Evolutionary conservation across 2,113 vertebrate species (phyloP).

Genomic region (Uropsilus gracilis): DNA sequence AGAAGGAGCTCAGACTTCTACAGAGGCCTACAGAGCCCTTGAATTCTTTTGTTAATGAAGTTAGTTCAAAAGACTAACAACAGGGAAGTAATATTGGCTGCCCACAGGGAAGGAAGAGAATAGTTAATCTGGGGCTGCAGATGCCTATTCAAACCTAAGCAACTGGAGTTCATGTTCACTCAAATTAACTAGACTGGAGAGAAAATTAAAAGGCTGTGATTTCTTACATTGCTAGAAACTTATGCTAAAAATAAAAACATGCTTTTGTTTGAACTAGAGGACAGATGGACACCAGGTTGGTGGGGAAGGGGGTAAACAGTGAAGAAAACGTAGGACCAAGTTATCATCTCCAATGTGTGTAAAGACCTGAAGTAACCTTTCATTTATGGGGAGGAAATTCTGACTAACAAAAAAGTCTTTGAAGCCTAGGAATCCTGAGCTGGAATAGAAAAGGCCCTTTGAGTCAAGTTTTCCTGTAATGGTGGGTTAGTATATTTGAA

Average conservation of each 20-base stretch:
- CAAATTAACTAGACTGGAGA: not conserved
- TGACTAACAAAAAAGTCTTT: not conserved
- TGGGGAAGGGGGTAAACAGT: not conserved
- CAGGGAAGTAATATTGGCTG: not conserved
- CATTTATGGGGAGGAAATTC: not conserved
- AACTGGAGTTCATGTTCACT: not conserved
- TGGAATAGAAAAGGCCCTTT: not conserved
- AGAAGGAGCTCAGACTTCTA: not conserved
- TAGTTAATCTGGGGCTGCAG: not conserved
- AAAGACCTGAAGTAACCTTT: not conserved
- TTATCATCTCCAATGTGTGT: not conserved
- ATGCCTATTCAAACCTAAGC: not conserved
- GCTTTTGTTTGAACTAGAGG: not conserved
- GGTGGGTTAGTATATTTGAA: not conserved
- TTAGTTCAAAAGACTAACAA: not conserved
- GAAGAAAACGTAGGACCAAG: not conserved
- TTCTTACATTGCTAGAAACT: not conserved
- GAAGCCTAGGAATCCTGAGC: not conserved
- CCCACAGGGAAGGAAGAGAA: not conserved
- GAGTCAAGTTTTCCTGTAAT: not conserved
- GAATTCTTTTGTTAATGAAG: constrained; percentile 4
- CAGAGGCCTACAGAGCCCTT: not conserved
- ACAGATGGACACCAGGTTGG: not conserved
- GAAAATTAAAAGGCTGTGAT: not conserved
- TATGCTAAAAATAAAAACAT: constrained; percentile 26